Evolutionary conservation across 2,797 vertebrate species (phyloP), one percentile per base, ranked within the genome.

Genomic region (Falco cherrug): DNA sequence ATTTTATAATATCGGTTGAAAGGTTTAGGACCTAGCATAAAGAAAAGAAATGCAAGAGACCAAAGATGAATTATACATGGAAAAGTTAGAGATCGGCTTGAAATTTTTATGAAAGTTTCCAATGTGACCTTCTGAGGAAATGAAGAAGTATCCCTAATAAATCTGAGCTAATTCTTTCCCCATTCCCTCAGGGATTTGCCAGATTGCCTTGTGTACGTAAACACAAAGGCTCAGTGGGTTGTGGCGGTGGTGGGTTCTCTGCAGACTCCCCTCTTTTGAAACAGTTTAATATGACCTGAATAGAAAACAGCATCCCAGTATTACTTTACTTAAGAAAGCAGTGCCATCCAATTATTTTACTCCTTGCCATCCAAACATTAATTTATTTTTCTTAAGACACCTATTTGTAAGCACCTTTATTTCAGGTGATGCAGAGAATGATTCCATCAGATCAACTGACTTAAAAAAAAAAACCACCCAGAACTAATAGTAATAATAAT

Each of bases 31-130:
- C 35, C 79, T 79, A 21, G 76, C 79, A 95, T 95, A 97, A 98
- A 96, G 79, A 45, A 85, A 89, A 95, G 51, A n/a, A 96, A 96
- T 51, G 87, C 73, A 88, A 59, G 87, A 93, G 75, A 94, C 12
- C 56, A 39, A 76, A 48, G 84, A 97, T 98, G 92, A 97, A 97
- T 98, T 97, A 97, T 94, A 95, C 90, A 97, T 97, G 67, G 79
- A 65, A 92, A 95, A 97, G 67, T 57, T 95, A 35, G 75, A 94
- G 87, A 80, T 61, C 4, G 3, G 37, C 65, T 87, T 33, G 45
- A 92, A 79, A 73, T 75, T 95, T 96, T 96, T 74, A 75, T 94
- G 56, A 10, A 96, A 81, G 70, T 92, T 96, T 87, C 51, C 95
- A 97, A 43, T 15, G 82, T 97, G 91, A 97, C 92, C 86, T 97